Evolutionary conservation across 2,113 vertebrate genomes (phyloP).

Genomic region (Poecile atricapillus): DNA sequence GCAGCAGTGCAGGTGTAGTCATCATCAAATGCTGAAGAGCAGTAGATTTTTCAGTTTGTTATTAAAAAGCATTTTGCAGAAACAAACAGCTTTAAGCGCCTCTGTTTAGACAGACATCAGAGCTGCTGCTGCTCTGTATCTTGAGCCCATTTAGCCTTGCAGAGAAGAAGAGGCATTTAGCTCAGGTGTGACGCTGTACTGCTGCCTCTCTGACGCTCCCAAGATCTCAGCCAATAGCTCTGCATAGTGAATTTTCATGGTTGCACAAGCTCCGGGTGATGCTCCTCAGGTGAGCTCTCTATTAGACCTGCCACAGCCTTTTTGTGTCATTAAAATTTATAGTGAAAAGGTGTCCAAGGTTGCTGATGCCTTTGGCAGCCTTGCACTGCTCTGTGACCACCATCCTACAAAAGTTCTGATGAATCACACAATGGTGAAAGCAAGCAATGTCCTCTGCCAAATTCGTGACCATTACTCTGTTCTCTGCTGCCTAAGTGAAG

Average conservation of each 20-base stretch:
- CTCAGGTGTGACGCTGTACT: not conserved
- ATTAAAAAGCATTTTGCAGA: not conserved
- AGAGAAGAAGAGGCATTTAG: not conserved
- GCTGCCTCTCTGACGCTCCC: not conserved
- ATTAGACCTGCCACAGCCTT: not conserved
- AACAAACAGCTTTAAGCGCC: not conserved
- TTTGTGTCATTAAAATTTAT: not conserved
- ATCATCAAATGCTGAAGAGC: not conserved
- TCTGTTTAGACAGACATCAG: not conserved
- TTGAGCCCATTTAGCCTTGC: not conserved
- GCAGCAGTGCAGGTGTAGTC: not conserved
- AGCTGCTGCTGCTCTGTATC: not conserved
- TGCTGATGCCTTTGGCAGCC: not conserved
- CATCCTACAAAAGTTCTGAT: not conserved
- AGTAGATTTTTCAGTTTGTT: not conserved
- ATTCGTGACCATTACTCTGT: not conserved
- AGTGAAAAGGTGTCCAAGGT: not conserved
- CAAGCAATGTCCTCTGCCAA: constrained; percentile 17
- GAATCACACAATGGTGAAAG: constrained; percentile 10
- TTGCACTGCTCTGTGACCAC: not conserved
- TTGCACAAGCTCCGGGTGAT: not conserved
- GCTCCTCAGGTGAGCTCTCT: not conserved
- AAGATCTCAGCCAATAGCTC: not conserved
- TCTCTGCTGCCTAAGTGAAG: not conserved
- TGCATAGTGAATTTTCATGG: not conserved